Conservation (phyloP, 2,888 invertebrate genomes). For the Mythimna ferrago region DNA sequence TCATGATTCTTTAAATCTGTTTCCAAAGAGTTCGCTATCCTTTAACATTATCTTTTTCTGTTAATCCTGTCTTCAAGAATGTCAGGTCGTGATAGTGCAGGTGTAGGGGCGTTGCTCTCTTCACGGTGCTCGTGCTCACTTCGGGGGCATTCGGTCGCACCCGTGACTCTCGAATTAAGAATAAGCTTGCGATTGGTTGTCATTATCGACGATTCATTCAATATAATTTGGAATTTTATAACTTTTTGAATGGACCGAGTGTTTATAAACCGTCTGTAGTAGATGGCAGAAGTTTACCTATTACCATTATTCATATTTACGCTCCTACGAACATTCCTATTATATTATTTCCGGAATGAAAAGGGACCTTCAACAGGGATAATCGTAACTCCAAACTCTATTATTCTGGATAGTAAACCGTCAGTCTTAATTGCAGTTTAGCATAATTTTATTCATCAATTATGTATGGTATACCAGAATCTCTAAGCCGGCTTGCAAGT, state of each 20-base stretch:
- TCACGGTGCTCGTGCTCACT: constrained; percentile 72
- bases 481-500: constrained; percentile 39
- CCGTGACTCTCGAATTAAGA: constrained; percentile 78
- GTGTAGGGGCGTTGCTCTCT: constrained; percentile 84
- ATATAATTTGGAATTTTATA: constrained; percentile 46
- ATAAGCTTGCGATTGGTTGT: constrained; percentile 71
- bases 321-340: constrained; percentile 6
- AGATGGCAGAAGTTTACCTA: neutral
- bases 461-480: constrained; percentile 55
- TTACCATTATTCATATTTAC: constrained; percentile 9
- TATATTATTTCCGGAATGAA: constrained; percentile 25
- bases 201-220: constrained; percentile 52
- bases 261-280: constrained; percentile 27
- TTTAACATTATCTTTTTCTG: constrained; percentile 19
- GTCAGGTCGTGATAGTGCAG: constrained; percentile 82
- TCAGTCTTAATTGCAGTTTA: constrained; percentile 48
- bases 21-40: constrained; percentile 19
- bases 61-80: constrained; percentile 73
- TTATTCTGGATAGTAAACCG: constrained; percentile 29
- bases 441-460: constrained; percentile 58
- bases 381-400: constrained; percentile 31
- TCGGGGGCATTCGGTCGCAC: constrained; percentile 70
- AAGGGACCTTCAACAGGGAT: constrained; percentile 4
- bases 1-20: neutral
- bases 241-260: constrained; percentile 35